Evolutionary conservation across 1,140 invertebrate genomes (phyloP), one percentile per base, ranked within the genome.

Genomic region (Zaprionus ornatus): DNA sequence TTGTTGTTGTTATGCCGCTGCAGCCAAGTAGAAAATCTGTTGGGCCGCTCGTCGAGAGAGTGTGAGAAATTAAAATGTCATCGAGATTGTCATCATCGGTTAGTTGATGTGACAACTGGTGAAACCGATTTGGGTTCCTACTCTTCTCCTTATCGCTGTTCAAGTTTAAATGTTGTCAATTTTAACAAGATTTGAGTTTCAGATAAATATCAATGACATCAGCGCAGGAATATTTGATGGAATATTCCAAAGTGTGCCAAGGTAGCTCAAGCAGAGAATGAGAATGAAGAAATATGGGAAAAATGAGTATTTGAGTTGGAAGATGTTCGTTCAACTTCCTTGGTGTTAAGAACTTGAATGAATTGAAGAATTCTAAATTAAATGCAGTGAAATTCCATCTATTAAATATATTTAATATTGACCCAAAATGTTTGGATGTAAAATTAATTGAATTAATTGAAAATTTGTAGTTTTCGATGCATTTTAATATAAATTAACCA

Each of bases 21-120:
- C 81, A 40, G 80, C 90, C 88, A 91, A 85, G 85, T 91, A 85
- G 88, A 91, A 91, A 90, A 91, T 84, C 76, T 77, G 73, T 56
- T 80, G 54, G 67, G 74, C 55, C 74, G 59, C 52, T 21, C 62
- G 12, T 17, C 60, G 50, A 55, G 21, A 40, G 73, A 64, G 73
- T 87, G 84, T 90, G 81, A 90, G 81, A 90, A 90, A 88, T 91
- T 91, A 91, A 91, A 91, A 91, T 91, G 90, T 91, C 90, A 91
- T 91, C 83, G 78, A 91, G 90, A 91, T 91, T 91, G 90, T 91
- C 91, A 74, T 88, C 75, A 77, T 72, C 56, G 82, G 68, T 80
- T 78, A 86, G 81, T 56, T 79, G 83, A 87, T 79, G 80, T 82
- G 87, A 91, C 82, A 87, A 68, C 77, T 76, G 63, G 23, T 69